Evolutionary conservation across 2,888 invertebrate genomes (phyloP).

Genomic region (Hipparchia semele): DNA sequence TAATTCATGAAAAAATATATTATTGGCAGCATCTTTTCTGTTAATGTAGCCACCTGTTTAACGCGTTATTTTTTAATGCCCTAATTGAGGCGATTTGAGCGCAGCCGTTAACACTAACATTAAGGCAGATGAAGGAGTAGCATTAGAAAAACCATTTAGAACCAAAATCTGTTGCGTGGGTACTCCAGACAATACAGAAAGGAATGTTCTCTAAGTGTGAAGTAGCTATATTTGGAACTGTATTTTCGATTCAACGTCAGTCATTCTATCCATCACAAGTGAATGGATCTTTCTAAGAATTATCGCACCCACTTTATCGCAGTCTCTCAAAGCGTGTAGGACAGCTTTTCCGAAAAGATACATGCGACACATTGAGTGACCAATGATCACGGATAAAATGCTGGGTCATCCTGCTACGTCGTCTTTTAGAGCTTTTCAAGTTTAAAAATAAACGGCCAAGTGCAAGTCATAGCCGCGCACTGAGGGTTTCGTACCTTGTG

Average conservation of each 20-base stretch:
- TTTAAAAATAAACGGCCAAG: not conserved
- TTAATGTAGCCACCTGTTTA: too few relatives aligned
- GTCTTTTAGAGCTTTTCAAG: not conserved
- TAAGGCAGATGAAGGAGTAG: too few relatives aligned
- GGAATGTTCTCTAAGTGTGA: not conserved
- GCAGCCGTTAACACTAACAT: too few relatives aligned
- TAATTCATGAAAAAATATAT: too few relatives aligned
- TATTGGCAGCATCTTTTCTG: too few relatives aligned
- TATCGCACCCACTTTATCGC: not conserved
- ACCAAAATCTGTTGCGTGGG: too few relatives aligned
- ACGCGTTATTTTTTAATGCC: too few relatives aligned
- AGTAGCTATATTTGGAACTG: not conserved
- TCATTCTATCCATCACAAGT: not conserved
- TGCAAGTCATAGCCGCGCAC: too few relatives aligned
- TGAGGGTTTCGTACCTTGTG: too few relatives aligned
- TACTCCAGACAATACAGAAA: too few relatives aligned
- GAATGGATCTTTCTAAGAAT: not conserved
- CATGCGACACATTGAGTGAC: not conserved
- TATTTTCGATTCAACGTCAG: conserved; percentile 2
- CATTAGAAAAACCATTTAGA: too few relatives aligned
- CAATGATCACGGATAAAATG: not conserved
- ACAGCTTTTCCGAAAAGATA: not conserved
- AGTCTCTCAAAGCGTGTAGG: not conserved
- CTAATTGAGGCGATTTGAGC: too few relatives aligned
- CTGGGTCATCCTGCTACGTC: not conserved